Conservation (phyloP, 2,113 vertebrate genomes). For the Thryonomys swinderianus region DNA sequence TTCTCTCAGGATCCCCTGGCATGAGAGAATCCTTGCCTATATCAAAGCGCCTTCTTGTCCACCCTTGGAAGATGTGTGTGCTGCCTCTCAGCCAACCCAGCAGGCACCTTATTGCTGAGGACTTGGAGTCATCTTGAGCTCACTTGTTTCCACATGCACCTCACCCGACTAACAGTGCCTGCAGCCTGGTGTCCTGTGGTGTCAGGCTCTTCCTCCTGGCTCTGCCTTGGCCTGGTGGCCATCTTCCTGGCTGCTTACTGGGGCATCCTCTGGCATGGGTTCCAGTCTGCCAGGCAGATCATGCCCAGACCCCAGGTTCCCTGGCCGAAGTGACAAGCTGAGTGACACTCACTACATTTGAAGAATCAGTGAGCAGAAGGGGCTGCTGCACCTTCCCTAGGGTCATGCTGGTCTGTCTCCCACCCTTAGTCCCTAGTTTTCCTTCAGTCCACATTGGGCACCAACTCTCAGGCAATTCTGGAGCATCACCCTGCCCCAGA, state of each 20-base stretch:
- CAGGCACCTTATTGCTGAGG: background rate
- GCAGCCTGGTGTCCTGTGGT: accelerated
- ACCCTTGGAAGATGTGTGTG: accelerated
- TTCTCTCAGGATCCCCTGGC: background rate
- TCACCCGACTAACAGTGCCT: background rate
- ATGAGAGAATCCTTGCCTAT: background rate
- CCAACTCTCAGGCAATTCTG: background rate
- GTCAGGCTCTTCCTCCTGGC: too few relatives aligned
- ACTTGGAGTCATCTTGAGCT: background rate
- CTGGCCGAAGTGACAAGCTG: accelerated
- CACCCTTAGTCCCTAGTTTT: background rate
- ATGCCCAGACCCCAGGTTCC: background rate
- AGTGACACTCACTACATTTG: accelerated
- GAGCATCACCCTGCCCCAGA: background rate
- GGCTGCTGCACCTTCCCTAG: accelerated
- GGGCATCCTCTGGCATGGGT: background rate
- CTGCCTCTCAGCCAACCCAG: accelerated
- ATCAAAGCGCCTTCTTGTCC: accelerated
- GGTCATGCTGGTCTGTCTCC: background rate
- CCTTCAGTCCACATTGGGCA: background rate
- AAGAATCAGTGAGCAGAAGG: background rate
- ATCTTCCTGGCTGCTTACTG: background rate
- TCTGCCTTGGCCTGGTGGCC: accelerated
- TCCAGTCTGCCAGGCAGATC: background rate
- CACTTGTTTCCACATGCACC: background rate